Evolutionary conservation across 2,113 vertebrate species (phyloP).

Genomic region (Casuarius casuarius): DNA sequence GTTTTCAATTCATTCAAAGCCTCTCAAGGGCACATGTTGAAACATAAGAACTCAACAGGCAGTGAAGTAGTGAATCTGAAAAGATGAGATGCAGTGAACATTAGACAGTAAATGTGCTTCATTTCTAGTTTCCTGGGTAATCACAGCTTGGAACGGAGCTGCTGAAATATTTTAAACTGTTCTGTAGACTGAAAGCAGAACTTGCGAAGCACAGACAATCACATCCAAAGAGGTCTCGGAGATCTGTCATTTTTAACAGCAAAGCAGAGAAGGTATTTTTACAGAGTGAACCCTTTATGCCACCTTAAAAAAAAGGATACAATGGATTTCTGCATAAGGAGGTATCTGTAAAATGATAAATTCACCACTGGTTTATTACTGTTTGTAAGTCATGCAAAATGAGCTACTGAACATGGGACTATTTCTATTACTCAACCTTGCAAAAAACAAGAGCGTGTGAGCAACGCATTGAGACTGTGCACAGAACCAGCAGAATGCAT

Average conservation of each 20-base stretch:
- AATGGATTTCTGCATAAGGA: neutral
- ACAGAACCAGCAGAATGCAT: neutral
- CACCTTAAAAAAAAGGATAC: neutral
- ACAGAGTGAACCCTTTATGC: neutral
- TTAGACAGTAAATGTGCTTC: neutral
- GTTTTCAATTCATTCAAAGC: neutral
- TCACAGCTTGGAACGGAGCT: constrained; percentile 26
- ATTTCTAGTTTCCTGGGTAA: constrained; percentile 38
- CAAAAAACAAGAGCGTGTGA: neutral
- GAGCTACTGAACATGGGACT: neutral
- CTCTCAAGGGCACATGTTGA: constrained; percentile 22
- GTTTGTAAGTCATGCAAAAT: neutral
- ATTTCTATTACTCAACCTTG: neutral
- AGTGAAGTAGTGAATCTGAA: constrained; percentile 20
- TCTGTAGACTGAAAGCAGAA: neutral
- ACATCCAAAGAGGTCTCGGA: neutral
- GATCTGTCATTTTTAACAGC: neutral
- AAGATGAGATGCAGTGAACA: constrained; percentile 8
- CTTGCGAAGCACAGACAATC: constrained; percentile 13
- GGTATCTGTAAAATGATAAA: neutral
- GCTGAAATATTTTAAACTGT: constrained; percentile 26
- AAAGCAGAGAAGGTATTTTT: neutral
- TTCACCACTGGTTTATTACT: neutral
- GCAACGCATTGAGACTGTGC: neutral
- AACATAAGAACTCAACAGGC: neutral